A percentile compares a stretch with the other conserved stretches of the same genome.
These are phyloP conservation scores for Batillaria attramentaria DNA, from an alignment of 1,140 invertebrate species.

Conservation along the genomic window DNA sequence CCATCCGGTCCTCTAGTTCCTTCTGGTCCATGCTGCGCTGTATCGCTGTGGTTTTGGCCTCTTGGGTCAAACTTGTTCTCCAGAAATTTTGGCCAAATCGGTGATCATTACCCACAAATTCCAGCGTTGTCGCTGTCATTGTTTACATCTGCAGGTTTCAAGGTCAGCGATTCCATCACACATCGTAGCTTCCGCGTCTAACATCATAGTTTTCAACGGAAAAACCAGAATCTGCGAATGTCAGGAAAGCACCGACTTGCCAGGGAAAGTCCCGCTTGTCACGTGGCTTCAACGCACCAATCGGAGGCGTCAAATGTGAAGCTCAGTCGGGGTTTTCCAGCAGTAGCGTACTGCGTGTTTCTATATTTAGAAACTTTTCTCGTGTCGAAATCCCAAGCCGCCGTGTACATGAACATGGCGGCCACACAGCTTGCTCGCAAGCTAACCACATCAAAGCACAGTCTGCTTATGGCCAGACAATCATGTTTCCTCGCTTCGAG, in stretches of 20 bases:
- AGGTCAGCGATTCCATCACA: neutral
- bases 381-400: slow-evolving; percentile 27
- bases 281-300: slow-evolving; percentile 33
- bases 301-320: slow-evolving; percentile 5
- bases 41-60: neutral
- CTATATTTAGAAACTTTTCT: slow-evolving; percentile 34
- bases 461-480: slow-evolving; percentile 15
- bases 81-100: slow-evolving; percentile 7
- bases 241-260: slow-evolving; percentile 43
- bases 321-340: slow-evolving; percentile 46
- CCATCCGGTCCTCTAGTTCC: slow-evolving; percentile 40
- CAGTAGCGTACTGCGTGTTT: neutral
- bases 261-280: slow-evolving; percentile 45
- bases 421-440: neutral
- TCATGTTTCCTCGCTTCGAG: no score
- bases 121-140: slow-evolving; percentile 13
- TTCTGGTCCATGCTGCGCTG: slow-evolving; percentile 44
- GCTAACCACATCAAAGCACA: neutral
- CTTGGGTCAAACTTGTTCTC: slow-evolving; percentile 13
- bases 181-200: neutral
- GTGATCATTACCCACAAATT: slow-evolving; percentile 20
- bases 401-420: slow-evolving; percentile 24
- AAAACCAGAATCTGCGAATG: slow-evolving; percentile 30
- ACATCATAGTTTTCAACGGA: slow-evolving; percentile 25
- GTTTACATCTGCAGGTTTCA: slow-evolving; percentile 23